Evolutionary conservation across 2,888 invertebrate genomes (phyloP), one percentile per base, ranked within the genome.

Genomic region (Ditylenchus weischeri): DNA sequence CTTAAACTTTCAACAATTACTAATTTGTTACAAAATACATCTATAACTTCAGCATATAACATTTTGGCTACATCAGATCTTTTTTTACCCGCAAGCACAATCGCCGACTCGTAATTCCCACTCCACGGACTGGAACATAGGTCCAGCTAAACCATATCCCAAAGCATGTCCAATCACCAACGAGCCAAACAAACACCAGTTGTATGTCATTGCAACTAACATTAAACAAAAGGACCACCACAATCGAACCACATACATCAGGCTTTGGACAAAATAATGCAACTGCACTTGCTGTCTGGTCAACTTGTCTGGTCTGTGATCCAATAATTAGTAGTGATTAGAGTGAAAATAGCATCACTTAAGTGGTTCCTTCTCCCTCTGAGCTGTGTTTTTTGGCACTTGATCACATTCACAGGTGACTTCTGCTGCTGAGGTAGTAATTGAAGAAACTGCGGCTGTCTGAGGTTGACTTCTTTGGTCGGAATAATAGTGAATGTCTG

Each of bases 121-220:
- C 29, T 60, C 50, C 5, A 23, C 49, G 7, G 29, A 66, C 49
- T 50, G 13, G 15, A 29, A 73, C 18, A 79, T 57, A 6, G 80
- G 80, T 47, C 74, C 76, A 35, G 78, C 61, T 19, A 80, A 50
- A 59, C 75, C 72, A 67, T 71, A 80, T 8, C 78, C 80, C 18
- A 79, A 18, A 2, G 72, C 62, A 48, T 80, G 80, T 6, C 80
- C 80, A 35, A 70, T 23, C n/a, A 72, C 51, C 38, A 77, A 50
- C 11, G 68, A 69, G 1, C 65, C 49, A 18, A 73, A 63, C 11
- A 79, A 62, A 1, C 80, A 78, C 29, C 74, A 70, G 62, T 80
- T 80, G 64, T 79, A 80, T 0, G 65, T 66, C 54, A 54, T 54
- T 29, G 54, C 54, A 5, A 54, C 29, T 13, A 54, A 54, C 54